Base-by-base conservation (phyloP, 2,888 invertebrate species). In the Cephus rjabovi region DNA sequence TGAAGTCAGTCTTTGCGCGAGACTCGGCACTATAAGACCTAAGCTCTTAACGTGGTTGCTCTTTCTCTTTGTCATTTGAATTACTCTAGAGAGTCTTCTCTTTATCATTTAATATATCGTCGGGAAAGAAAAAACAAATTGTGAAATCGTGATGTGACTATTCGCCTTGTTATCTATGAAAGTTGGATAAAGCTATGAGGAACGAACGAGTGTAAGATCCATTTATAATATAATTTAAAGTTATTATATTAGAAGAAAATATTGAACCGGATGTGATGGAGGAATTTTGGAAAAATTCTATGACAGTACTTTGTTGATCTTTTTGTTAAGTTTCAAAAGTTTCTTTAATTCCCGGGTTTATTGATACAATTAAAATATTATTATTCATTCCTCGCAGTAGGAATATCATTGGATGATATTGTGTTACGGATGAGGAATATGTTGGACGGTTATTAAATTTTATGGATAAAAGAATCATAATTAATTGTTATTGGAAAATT, bases 1-100 rank as follows among this genome's bases (percentile, higher is more conserved):
- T 79, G 74, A 77, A 80, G 81, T 84, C 87, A 88, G 88, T 89
- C 86, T 82, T 80, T 78, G 80, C 84, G 84, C 83, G 86, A 77
- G 83, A 85, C 86, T 84, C 88, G 86, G 76, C 76, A 82, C 80
- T 86, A 80, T 81, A 84, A 84, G 81, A 85, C 80, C 23, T 56
- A 23, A 56, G 56, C 23, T 56, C 23, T 56, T 9, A 56, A 23
- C 56, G 56, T 9, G 56, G 23, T 56, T 56, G 56, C 1, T 56
- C 56, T 56, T 56, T 56, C 56, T 56, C 56, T 56, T 56, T 56
- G 23, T 56, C 9, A 56, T 23, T 56, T 23, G 2, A 56, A 56
- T 56, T 56, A 56, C 9, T 56, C 9, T 0, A 12, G 4, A 37
- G 37, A 37, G 15, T 15, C 2, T 56, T 56, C 0, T 9, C 23